These are phyloP conservation scores for Telenomus remus DNA, from an alignment of 1,140 invertebrate genomes.

Conservation along the genomic window DNA sequence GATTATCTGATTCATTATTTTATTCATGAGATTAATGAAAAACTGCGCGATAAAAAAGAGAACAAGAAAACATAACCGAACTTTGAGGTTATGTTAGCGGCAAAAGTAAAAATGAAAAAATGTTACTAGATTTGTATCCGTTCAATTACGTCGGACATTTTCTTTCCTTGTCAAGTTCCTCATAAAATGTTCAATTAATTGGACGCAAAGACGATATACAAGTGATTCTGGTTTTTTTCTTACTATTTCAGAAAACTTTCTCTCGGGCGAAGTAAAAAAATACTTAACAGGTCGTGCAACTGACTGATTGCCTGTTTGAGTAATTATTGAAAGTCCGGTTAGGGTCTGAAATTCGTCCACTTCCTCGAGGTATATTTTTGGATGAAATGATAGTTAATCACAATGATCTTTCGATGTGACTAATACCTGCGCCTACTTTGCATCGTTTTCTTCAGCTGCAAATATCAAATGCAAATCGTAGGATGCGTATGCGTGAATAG, in stretches of 20 bases:
- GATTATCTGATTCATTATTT: no score
- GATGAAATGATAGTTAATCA: constrained; percentile 30
- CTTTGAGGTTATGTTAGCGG: no score
- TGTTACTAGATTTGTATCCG: neutral
- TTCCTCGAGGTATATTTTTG: constrained; percentile 28
- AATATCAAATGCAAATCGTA: no score
- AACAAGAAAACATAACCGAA: no score
- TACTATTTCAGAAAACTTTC: constrained; percentile 56
- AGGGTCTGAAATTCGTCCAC: constrained; percentile 41
- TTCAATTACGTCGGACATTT: constrained; percentile 1
- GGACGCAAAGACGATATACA: constrained; percentile 24
- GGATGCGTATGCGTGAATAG: no score
- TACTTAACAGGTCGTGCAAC: constrained; percentile 37
- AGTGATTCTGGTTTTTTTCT: constrained; percentile 30
- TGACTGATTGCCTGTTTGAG: constrained; percentile 38
- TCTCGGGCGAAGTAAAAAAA: constrained; percentile 42
- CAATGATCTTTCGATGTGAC: constrained; percentile 17
- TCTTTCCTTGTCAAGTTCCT: constrained; percentile 7
- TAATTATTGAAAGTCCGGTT: constrained; percentile 55
- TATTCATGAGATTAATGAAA: no score
- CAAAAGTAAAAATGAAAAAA: no score
- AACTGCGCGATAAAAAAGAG: no score
- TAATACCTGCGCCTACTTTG: constrained; percentile 3
- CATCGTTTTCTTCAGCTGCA: no score
- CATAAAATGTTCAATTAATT: constrained; percentile 29